Evolutionary conservation across 2,113 vertebrate genomes (phyloP), one percentile per base, ranked within the genome.

Genomic region (rat (Rattus norvegicus)): DNA sequence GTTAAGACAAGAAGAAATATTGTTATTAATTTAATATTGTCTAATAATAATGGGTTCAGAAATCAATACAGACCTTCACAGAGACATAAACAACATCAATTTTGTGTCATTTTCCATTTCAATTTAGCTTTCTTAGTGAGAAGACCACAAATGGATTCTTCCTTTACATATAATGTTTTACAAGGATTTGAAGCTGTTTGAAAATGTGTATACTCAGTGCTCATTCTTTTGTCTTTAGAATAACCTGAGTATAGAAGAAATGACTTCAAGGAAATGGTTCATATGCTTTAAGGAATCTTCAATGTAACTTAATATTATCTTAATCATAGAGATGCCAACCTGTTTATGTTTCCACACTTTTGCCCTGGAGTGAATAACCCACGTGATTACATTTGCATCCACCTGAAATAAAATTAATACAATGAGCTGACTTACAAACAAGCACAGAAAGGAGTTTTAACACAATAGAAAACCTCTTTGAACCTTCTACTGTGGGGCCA

Each of bases 361-460:
- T 5, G 2, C 88, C 70, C 4, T 22, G 2, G 19, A 81, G 3
- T 84, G n/a, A 88, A 2, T 72, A 95, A 81, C 17, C 65, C 65
- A 61, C 28, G 54, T 93, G 24, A 88, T 52, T 88, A 88, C 11
- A 88, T 89, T 63, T 69, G 11, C n/a, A 88, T 93, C 67, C 30
- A 19, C 65, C 91, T n/a, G 1, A 67, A 92, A 91, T 81, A 90
- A 92, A 95, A 96, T 85, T 93, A 96, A 93, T 65, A 81, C 33
- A 86, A 88, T 90, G n/a, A 95, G 12, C 39, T 88, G 87, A 86
- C 19, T 28, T 94, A 19, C n/a, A 88, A 87, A 87, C 13, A 92
- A 83, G 63, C 39, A 88, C 16, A 84, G 61, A 85, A 92, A 95
- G 84, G 65, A 33, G 61, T 94, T 90, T 96, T 90, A 96, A 73